These are phyloP conservation scores for Stratiolaelaps scimitus DNA, from an alignment of 1,140 invertebrate genomes.

Conservation along the genomic window DNA sequence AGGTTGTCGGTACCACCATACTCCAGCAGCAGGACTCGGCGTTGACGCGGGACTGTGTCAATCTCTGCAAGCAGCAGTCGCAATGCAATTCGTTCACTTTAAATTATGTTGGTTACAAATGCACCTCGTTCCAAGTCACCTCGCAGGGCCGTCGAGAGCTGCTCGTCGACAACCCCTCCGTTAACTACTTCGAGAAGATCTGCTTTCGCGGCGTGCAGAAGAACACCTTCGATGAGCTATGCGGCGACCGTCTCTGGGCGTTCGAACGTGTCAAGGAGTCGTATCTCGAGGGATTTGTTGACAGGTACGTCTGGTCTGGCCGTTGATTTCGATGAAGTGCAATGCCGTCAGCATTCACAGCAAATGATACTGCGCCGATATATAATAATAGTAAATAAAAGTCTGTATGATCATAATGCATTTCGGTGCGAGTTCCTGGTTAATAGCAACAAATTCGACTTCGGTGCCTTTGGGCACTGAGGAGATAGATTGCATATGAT, in stretches of 20 bases:
- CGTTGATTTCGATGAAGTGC: no score
- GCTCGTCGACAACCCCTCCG: constrained; percentile 38
- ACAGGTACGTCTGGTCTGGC: constrained; percentile 38
- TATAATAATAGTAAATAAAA: no score
- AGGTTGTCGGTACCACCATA: constrained; percentile 34
- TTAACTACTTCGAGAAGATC: constrained; percentile 45
- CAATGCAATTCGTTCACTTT: constrained; percentile 43
- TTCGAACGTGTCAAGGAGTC: constrained; percentile 45
- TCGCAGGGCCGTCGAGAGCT: constrained; percentile 38
- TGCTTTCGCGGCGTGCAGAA: constrained; percentile 41
- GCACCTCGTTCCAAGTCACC: constrained; percentile 39
- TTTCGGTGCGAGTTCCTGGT: no score
- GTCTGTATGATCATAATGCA: no score
- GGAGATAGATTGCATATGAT: no score
- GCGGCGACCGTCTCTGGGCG: constrained; percentile 45
- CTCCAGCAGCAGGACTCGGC: constrained; percentile 43
- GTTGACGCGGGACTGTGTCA: constrained; percentile 44
- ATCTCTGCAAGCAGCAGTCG: constrained; percentile 43
- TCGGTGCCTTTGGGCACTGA: no score
- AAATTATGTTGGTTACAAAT: constrained; percentile 43
- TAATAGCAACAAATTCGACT: no score
- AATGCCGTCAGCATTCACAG: no score
- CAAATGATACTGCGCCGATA: no score
- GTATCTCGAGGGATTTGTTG: constrained; percentile 44
- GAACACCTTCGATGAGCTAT: constrained; percentile 41